Evolutionary conservation across 2,888 invertebrate species (phyloP), one percentile per base, ranked within the genome.

Genomic region (Germaria angustata): DNA sequence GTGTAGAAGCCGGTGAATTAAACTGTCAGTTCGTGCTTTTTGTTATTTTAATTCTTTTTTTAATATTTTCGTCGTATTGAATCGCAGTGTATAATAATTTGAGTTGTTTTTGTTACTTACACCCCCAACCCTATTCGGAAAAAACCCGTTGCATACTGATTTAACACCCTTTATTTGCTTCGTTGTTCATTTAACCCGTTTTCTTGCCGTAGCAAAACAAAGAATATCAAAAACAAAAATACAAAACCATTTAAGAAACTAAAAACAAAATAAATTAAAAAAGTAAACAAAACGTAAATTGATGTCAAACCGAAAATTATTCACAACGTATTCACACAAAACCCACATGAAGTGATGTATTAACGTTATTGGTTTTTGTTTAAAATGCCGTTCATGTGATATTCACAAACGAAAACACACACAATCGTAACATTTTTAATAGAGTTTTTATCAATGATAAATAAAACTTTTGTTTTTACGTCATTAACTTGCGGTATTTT

Each of bases 1-100:
- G 72, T 72, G 80, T 66, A 75, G 84, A 84, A 85, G 84, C 86
- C 86, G 86, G 86, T 82, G 85, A 84, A 82, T 71, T 82, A 71
- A 75, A 46, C 59, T 83, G 79, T 55, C 80, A 77, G 77, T 53
- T 22, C 34, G 41, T 51, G 39, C 69, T 34, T 53, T 55, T 44
- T 46, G 7, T 57, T 41, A 9, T 28, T 28, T 28, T 28, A 28
- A 28, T 3, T 28, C 4, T 39, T 41, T 66, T 7, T 28, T n/a
- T n/a, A n/a, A n/a, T n/a, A 22, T 59, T 66, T 59, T 59, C 41
- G 68, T 32, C 13, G 44, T 9, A 41, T 61, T 65, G 78, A 81
- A 57, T 77, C 55, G 65, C 66, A 80, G 68, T 84, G 73, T 84
- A 32, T 39, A 65, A 57, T 71, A 66, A 75, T 79, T 75, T 69